Evolutionary conservation across 2,888 invertebrate genomes (phyloP).

Genomic region (Branchellion lobata): DNA sequence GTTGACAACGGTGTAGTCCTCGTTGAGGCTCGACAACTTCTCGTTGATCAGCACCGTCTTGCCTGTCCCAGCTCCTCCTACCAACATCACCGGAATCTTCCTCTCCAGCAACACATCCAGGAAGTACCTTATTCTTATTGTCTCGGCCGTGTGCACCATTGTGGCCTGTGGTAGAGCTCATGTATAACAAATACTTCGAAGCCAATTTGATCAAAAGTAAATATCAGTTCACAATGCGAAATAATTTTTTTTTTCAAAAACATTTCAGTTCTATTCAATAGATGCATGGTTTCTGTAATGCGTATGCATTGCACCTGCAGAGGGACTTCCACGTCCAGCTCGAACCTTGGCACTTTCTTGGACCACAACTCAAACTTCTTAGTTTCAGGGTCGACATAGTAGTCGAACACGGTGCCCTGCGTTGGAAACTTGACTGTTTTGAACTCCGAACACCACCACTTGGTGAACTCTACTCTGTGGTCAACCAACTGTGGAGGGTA

Average conservation of each 20-base stretch:
- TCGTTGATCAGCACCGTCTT: slow-evolving; percentile 89
- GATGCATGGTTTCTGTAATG: no score
- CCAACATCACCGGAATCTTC: slow-evolving; percentile 88
- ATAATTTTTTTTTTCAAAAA: no score
- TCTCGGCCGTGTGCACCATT: slow-evolving; percentile 88
- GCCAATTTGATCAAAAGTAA: background rate
- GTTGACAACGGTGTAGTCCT: slow-evolving; percentile 79
- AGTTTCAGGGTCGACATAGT: slow-evolving; percentile 83
- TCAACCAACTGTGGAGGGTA: slow-evolving; percentile 79
- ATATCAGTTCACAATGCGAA: background rate
- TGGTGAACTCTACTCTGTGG: slow-evolving; percentile 89
- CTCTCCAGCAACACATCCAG: slow-evolving; percentile 83
- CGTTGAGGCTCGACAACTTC: slow-evolving; percentile 77
- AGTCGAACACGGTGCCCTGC: slow-evolving; percentile 91
- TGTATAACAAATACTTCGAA: no score
- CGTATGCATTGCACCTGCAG: no score
- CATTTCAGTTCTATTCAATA: no score
- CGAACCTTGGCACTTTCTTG: slow-evolving; percentile 83
- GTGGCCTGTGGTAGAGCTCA: slow-evolving; percentile 73
- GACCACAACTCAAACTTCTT: slow-evolving; percentile 88
- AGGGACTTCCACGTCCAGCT: slow-evolving; percentile 85
- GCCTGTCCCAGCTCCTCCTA: slow-evolving; percentile 85
- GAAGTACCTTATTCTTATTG: slow-evolving; percentile 83
- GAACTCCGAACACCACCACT: slow-evolving; percentile 96
- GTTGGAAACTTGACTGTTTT: slow-evolving; percentile 88